These are phyloP conservation scores for Mormyrus iriodes DNA, from an alignment of 2,113 vertebrate genomes.

Conservation along the genomic window DNA sequence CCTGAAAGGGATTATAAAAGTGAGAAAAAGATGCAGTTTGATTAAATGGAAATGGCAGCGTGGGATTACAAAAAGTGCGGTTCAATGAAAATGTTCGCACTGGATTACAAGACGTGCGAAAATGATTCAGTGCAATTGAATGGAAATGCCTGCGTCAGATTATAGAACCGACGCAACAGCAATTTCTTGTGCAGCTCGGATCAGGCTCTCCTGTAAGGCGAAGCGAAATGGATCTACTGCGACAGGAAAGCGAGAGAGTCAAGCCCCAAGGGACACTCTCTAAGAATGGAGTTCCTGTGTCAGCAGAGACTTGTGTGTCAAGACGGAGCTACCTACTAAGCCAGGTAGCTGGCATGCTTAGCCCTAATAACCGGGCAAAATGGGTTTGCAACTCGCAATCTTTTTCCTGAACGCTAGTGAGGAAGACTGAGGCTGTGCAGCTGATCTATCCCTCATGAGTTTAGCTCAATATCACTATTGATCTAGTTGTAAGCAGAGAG, in stretches of 20 bases:
- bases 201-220: background rate
- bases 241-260: background rate
- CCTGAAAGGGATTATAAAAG: background rate
- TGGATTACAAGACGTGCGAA: background rate
- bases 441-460: constrained; percentile 47
- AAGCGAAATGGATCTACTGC: background rate
- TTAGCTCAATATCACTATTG: constrained; percentile 62
- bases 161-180: background rate
- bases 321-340: background rate
- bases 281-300: background rate
- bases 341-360: background rate
- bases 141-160: constrained; percentile 1
- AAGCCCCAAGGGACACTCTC: background rate
- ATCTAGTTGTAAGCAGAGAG: constrained; percentile 49
- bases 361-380: background rate
- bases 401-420: constrained; percentile 43
- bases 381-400: background rate
- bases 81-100: background rate
- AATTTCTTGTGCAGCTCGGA: background rate
- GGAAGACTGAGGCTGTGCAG: constrained; percentile 40
- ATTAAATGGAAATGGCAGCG: background rate
- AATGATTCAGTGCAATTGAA: background rate
- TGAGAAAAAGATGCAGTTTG: background rate
- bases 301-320: background rate
- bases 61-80: background rate